Base-by-base conservation (phyloP, 2,888 invertebrate genomes). In the Bimastos eiseni region DNA sequence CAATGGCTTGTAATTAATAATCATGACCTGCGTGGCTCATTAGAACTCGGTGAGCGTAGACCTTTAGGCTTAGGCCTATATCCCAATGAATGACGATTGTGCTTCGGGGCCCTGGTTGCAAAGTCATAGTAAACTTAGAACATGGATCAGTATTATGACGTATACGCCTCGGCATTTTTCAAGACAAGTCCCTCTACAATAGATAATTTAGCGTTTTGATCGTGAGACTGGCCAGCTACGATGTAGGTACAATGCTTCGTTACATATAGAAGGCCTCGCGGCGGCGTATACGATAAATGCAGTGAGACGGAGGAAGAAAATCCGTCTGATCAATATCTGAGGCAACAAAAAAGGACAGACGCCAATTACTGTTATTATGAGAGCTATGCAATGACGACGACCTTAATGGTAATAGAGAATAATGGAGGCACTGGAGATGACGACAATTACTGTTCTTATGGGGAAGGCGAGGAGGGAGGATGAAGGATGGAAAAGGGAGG, bases 331-430 rank as follows among this genome's bases (percentile, higher is more conserved):
- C 70, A 70, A 70, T 70, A 70, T 70, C 30, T 70, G 8, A 30
- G n/a, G 70, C 70, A 70, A 70, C 8, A 70, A 70, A 70, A 70
- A 70, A n/a, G n/a, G 70, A 70, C 49, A 49, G 49, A 49, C 49
- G 49, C 49, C 49, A 49, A 49, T 49, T 49, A 49, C 49, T 49
- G 24, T 49, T 24, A 49, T 49, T 49, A 49, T 49, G 49, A 49
- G 49, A 49, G 41, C 41, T 21, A 49, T 41, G 49, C 19, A 49
- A 49, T 49, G 49, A 49, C 49, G 70, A 30, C 30, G n/a, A 30
- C 49, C 21, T n/a, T 70, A 70, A 70, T 70, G 70, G 70, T 70
- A 70, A n/a, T 70, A 70, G 70, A n/a, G 70, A 70, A 70, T 70
- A 70, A 70, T 70, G 70, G 70, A 0, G n/a, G 70, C 70, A 11